Conservation (phyloP, 2,113 vertebrate genomes). For the Diglossa brunneiventris region DNA sequence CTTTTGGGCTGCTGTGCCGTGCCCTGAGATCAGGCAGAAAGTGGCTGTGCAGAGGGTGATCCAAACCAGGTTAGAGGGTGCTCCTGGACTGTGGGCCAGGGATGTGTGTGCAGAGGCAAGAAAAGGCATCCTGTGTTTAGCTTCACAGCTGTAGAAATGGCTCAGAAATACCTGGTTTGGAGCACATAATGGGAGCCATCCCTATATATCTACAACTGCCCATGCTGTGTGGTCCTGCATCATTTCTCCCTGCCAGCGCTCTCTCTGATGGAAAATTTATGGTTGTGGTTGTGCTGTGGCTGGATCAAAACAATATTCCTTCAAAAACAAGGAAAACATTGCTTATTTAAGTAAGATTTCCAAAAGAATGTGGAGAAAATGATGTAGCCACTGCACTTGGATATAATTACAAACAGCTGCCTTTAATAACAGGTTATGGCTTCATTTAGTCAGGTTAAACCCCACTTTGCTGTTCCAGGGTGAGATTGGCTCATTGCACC, state of each 20-base stretch:
- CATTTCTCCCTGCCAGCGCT: not conserved
- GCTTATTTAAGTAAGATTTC: not conserved
- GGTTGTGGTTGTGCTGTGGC: not conserved
- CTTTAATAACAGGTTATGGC: not conserved
- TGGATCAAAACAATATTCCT: not conserved
- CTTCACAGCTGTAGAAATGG: not conserved
- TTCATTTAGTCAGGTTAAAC: not conserved
- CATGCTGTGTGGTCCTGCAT: not conserved
- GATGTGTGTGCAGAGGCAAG: not conserved
- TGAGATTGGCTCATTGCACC: not conserved
- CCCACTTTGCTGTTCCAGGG: not conserved
- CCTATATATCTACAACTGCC: not conserved
- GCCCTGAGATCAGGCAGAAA: not conserved
- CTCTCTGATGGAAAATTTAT: not conserved
- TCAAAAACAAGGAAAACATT: not conserved
- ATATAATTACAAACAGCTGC: not conserved
- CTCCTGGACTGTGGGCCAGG: not conserved
- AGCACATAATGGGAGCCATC: not conserved
- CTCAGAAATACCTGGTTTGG: not conserved
- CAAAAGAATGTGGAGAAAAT: not conserved
- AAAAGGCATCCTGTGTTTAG: not conserved
- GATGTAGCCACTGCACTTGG: not conserved
- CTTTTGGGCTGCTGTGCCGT: not conserved
- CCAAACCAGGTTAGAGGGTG: too few relatives aligned
- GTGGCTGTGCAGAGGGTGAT: rapidly evolving